Evolutionary conservation across 2,113 vertebrate species (phyloP), one percentile per base, ranked within the genome.

Genomic region (Trichechus manatus): DNA sequence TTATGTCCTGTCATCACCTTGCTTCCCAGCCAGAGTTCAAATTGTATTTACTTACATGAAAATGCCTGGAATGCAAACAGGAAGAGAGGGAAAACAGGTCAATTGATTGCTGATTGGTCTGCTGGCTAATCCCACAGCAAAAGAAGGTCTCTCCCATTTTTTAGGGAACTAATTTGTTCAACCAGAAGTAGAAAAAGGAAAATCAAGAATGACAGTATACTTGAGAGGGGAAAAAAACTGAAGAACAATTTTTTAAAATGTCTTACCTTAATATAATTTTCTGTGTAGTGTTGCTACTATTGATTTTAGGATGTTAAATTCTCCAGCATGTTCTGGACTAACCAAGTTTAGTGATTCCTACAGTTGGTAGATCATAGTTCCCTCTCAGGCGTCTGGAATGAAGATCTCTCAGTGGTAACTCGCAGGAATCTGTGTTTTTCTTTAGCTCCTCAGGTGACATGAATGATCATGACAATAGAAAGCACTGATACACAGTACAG

Each of bases 61-160:
- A 84, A 95, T 88, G n/a, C 31, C 63, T 84, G 89, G 93, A 97
- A 97, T 93, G 53, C 91, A 97, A 96, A 97, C 64, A 95, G 91
- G 87, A 97, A 97, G 74, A 87, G 36, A 88, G 89, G 50, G 75
- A 87, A 96, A 95, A 75, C 33, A 87, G 81, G 22, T 95, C 93
- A 94, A 90, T 92, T 93, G 96, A 97, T 87, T 85, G 81, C 64
- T 93, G 92, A 97, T 90, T 95, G 78, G 33, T 80, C 22, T 72
- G 9, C 61, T 78, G 11, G 50, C 66, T 95, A 93, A 92, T 91
- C 61, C 63, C 31, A 61, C 31, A 77, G 87, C 33, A 79, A 85
- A 93, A 31, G 25, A 64, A 93, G 44, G 15, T 42, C 29, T 93
- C 77, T 86, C 11, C 27, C 50, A 89, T n/a, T 50, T 96, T 56